Evolutionary conservation across 2,113 vertebrate species (phyloP).

Genomic region (Sylvietta virens): DNA sequence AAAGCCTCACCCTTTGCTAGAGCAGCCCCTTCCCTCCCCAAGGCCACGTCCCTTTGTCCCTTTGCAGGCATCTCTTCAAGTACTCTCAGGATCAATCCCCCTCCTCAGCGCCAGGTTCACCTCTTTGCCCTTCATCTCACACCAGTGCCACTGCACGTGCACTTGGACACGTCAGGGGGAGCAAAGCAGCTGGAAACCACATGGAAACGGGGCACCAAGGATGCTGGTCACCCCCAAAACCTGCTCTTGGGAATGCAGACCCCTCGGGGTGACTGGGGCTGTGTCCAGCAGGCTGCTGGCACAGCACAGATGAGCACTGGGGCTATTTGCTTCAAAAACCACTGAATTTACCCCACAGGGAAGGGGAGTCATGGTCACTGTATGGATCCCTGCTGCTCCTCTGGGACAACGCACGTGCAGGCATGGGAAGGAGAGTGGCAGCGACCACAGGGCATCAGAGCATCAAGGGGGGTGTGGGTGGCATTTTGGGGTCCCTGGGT

Average conservation of each 20-base stretch:
- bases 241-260: background rate
- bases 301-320: background rate
- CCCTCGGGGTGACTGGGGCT: accelerated
- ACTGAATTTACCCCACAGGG: background rate
- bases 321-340: background rate
- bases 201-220: background rate
- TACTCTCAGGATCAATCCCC: background rate
- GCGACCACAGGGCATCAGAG: background rate
- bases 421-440: background rate
- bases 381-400: background rate
- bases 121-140: accelerated
- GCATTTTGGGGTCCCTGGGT: background rate
- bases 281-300: background rate
- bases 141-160: accelerated
- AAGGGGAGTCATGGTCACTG: background rate
- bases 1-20: background rate
- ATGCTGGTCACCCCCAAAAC: background rate
- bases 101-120: background rate
- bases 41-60: background rate
- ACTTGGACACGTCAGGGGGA: accelerated
- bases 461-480: accelerated
- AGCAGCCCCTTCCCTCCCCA: background rate
- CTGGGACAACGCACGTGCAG: accelerated
- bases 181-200: background rate
- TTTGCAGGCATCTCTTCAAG: background rate